These are phyloP conservation scores for Mastigias papua DNA, from an alignment of 30 jellyfish, hydroid and myxozoan species.

Conservation along the genomic window DNA sequence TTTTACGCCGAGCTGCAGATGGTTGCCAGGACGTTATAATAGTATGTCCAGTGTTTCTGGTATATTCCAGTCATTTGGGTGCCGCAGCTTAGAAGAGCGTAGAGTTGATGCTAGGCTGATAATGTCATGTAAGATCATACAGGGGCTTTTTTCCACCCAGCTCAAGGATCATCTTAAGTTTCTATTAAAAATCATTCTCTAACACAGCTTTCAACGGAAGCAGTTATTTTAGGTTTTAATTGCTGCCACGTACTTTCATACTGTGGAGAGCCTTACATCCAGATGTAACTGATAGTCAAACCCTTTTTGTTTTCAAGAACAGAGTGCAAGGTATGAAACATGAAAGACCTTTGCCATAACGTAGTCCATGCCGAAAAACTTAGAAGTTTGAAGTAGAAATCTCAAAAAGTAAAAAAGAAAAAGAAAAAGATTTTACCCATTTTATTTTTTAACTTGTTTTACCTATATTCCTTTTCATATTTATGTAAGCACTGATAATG, in stretches of 20 bases:
- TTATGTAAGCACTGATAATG: neutral
- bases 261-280: conserved; percentile 1
- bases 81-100: conserved; percentile 64
- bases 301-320: neutral
- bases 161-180: neutral
- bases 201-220: neutral
- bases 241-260: neutral
- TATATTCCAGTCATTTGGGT: conserved; percentile 47
- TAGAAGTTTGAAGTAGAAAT: neutral
- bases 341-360: neutral
- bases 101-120: conserved; percentile 62
- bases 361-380: no score
- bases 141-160: conserved; percentile 30
- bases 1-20: conserved; percentile 37
- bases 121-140: conserved; percentile 39
- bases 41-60: conserved; percentile 44
- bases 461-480: neutral
- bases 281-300: neutral
- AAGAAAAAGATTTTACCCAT: no score
- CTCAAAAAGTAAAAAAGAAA: neutral
- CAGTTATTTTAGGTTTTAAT: conserved; percentile 1
- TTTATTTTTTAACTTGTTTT: neutral
- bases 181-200: neutral
- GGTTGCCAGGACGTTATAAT: conserved; percentile 41
- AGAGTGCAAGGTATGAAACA: no score